phyloP scores from a whole-genome alignment of 2,888 invertebrate genomes.

The Neoaliturus tenellus region DNA sequence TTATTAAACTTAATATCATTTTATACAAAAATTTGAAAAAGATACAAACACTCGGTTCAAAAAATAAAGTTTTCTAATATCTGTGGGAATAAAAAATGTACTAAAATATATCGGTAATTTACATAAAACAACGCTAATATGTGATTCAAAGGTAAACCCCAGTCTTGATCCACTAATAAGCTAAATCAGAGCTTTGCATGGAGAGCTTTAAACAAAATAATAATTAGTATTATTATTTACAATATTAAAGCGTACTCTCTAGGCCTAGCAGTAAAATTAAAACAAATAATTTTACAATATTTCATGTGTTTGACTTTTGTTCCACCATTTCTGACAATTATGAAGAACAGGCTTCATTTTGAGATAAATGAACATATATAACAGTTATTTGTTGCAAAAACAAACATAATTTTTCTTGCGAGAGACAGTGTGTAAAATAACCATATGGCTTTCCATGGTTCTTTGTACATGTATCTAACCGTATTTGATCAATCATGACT shows the following conservation, averaged over 20 bases:
- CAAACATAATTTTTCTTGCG: too few relatives aligned
- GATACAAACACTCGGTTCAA: background rate
- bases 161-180: constrained; percentile 36
- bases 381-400: too few relatives aligned
- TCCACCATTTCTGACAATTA: too few relatives aligned
- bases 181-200: constrained; percentile 4
- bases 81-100: constrained; percentile 3
- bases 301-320: too few relatives aligned
- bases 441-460: too few relatives aligned
- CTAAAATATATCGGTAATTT: constrained; percentile 13
- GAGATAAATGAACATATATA: too few relatives aligned
- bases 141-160: constrained; percentile 16
- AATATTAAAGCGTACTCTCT: background rate
- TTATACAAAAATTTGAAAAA: background rate
- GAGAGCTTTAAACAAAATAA: background rate
- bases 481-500: too few relatives aligned
- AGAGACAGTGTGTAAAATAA: too few relatives aligned
- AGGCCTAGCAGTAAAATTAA: background rate
- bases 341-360: too few relatives aligned
- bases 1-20: background rate
- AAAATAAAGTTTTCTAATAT: background rate
- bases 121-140: constrained; percentile 11
- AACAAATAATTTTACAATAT: background rate
- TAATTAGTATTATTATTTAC: background rate
- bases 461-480: too few relatives aligned